Conservation (phyloP, 2,113 vertebrate species). For the Gila orcuttii region DNA sequence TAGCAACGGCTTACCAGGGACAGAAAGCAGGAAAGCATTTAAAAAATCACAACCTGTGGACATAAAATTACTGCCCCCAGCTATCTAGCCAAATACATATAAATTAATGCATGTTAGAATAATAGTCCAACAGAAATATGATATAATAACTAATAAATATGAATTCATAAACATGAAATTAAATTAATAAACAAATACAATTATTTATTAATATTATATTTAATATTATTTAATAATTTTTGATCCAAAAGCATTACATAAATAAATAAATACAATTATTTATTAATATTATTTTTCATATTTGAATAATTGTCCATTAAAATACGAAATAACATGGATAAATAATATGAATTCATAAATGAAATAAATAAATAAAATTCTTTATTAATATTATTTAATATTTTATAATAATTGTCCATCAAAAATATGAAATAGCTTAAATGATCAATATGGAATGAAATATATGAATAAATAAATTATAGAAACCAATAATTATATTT, state of each 20-base stretch:
- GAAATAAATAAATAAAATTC: too few species aligned
- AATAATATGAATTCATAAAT: background rate
- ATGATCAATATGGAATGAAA: too few species aligned
- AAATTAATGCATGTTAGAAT: background rate
- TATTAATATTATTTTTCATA: background rate
- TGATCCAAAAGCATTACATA: background rate
- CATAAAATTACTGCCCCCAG: background rate
- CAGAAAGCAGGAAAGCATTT: conserved; percentile 42
- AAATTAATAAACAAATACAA: background rate
- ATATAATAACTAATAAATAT: background rate
- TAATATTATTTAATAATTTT: background rate
- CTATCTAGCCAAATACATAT: background rate
- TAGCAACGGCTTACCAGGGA: conserved; percentile 58
- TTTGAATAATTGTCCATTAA: background rate
- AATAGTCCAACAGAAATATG: background rate
- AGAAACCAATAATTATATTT: too few species aligned
- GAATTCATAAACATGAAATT: background rate
- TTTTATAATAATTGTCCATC: too few species aligned
- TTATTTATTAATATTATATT: background rate
- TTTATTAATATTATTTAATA: too few species aligned
- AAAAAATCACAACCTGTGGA: background rate
- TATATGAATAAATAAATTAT: too few species aligned
- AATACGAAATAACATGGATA: background rate
- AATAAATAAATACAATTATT: background rate
- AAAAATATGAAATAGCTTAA: too few species aligned